These are phyloP conservation scores for Oplegnathus fasciatus DNA, from an alignment of 2,113 vertebrate species.

Conservation along the genomic window DNA sequence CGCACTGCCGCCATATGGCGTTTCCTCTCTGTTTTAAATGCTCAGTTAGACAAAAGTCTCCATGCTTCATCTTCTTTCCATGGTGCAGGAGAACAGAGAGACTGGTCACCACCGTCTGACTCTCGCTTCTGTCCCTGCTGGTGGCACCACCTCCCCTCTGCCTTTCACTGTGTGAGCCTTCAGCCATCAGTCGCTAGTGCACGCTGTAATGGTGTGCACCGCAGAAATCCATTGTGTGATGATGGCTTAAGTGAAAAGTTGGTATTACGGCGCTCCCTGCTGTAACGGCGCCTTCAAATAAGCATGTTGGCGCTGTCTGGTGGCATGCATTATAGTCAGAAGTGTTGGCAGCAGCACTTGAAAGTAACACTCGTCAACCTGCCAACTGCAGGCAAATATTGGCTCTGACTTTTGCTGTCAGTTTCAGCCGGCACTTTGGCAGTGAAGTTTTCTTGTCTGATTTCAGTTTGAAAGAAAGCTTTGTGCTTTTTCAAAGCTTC, in stretches of 20 bases:
- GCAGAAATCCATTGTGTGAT: constrained; percentile 40
- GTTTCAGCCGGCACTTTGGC: constrained; percentile 39
- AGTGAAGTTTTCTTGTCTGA: constrained; percentile 28
- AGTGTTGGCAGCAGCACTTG: constrained; percentile 52
- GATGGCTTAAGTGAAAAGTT: constrained; percentile 43
- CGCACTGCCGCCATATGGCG: constrained; percentile 1
- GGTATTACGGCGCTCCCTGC: constrained; percentile 20
- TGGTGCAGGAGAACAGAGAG: neutral
- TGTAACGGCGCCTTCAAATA: constrained; percentile 31
- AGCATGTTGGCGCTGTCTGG: constrained; percentile 36
- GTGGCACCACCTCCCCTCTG: neutral
- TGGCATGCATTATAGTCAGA: constrained; percentile 31
- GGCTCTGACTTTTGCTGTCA: constrained; percentile 39
- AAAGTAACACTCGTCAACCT: constrained; percentile 41
- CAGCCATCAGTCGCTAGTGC: constrained; percentile 14
- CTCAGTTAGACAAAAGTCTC: constrained; percentile 3
- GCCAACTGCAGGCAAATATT: constrained; percentile 60
- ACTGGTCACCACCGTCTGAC: constrained; percentile 2
- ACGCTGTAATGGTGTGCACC: neutral
- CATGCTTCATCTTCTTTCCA: neutral
- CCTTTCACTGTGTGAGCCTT: constrained; percentile 17
- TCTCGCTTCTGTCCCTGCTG: neutral
- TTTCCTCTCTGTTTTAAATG: constrained; percentile 25
- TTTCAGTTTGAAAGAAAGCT: constrained; percentile 48
- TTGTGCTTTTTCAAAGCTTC: neutral